Conservation (phyloP, 1,140 invertebrate genomes). For the Drosophila ohnishii region DNA sequence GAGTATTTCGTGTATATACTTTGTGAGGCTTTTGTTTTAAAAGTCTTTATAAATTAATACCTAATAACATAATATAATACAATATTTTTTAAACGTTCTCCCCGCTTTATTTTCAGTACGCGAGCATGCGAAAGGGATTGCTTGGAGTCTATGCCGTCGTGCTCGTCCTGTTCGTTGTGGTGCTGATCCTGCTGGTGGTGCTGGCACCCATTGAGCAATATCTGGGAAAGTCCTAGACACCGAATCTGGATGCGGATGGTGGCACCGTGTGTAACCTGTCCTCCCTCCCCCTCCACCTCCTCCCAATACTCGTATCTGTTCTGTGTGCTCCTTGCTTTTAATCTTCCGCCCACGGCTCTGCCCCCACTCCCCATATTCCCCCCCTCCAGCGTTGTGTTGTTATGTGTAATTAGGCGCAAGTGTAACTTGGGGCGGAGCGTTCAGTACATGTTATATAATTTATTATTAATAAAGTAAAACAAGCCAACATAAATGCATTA, state of each 20-base stretch:
- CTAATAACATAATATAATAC: too few relatives aligned
- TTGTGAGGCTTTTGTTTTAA: background rate
- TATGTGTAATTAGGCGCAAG: slow-evolving; percentile 63
- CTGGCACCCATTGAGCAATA: slow-evolving; percentile 88
- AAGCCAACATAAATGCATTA: slow-evolving; percentile 60
- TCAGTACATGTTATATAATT: slow-evolving; percentile 80
- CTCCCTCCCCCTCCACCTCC: background rate
- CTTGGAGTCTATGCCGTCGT: slow-evolving; percentile 89
- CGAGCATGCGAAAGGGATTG: slow-evolving; percentile 88
- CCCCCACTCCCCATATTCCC: background rate
- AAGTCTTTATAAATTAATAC: background rate
- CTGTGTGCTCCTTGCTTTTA: slow-evolving; percentile 49
- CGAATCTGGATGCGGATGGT: slow-evolving; percentile 6
- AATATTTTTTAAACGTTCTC: too few relatives aligned
- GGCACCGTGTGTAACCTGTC: slow-evolving; percentile 12
- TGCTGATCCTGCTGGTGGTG: slow-evolving; percentile 88
- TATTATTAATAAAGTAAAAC: slow-evolving; percentile 79
- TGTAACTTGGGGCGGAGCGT: slow-evolving; percentile 58
- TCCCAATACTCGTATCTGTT: slow-evolving; percentile 35
- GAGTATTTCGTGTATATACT: background rate
- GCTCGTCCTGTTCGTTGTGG: slow-evolving; percentile 86
- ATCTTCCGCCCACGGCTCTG: slow-evolving; percentile 17
- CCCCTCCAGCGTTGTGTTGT: slow-evolving; percentile 53
- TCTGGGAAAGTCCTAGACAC: slow-evolving; percentile 43
- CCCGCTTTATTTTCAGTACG: slow-evolving; percentile 85